Base-by-base conservation (phyloP, 2,888 invertebrate species). In the Leptopilina syphax region DNA sequence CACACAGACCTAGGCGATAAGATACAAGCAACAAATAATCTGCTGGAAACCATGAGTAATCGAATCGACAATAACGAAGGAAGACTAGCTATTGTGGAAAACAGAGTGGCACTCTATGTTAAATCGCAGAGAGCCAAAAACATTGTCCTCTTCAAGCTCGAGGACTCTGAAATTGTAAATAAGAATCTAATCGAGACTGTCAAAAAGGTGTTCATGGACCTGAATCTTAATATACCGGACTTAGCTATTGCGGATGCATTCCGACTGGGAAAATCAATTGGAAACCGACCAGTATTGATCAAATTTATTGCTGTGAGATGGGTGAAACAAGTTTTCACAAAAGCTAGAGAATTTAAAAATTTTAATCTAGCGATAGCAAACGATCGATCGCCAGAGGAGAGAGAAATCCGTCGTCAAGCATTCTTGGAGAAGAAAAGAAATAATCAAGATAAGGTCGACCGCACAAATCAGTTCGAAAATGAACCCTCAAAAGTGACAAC, bases 21-120 rank as follows among this genome's bases (percentile, higher is more conserved):
- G 18, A 13, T 60, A n/a, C n/a, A 60, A n/a, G 4, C 60, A n/a
- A n/a, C 18, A 2, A 60, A 7, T n/a, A 18, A 7, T 13, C 13
- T 57, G 5, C n/a, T 60, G 8, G 7, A 60, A n/a, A 18, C 60
- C 0, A n/a, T 60, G 18, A 18, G 18, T 8, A 8, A 60, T n/a
- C n/a, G 18, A 60, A 13, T 60, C 18, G 60, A 60, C 18, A 8
- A 18, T 4, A n/a, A 60, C 8, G 60, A 85, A 10, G 68, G 27
- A 60, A 57, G 79, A 12, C 81, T 60, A 3, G 60, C 60, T 18
- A n/a, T n/a, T n/a, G n/a, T 60, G n/a, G 18, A 60, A 18, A 60
- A 60, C 8, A 18, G n/a, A n/a, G 18, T 6, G 60, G 18, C n/a
- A n/a, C n/a, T 7, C 4, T 60, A 57, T 13, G 57, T 12, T 5